Base-by-base conservation (phyloP, 2,113 vertebrate species). In the Numenius arquata region DNA sequence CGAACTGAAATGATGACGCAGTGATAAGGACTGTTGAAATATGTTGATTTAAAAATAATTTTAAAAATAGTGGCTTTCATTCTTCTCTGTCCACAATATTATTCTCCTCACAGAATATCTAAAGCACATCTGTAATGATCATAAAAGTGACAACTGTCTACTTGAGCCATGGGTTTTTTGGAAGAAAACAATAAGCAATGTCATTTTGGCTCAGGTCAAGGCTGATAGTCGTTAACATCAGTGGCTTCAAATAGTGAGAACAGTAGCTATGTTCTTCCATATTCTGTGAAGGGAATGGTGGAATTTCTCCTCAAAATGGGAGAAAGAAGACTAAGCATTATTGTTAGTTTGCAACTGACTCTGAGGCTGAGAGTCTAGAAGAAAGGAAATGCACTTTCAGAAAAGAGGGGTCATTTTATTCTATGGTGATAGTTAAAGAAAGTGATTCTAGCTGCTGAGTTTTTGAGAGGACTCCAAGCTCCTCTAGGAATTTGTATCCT, bases 211-310 rank as follows among this genome's bases (percentile, higher is more conserved):
- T 27, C 6, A 65, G 34, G 15, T 93, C 21, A 70, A 59, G 34
- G 17, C 32, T 76, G 11, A 13, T 52, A 23, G 29, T 65, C 43
- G 26, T 56, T 71, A 71, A 36, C 21, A 58, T 75, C 32, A 43
- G 1, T 7, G 2, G 2, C n/a, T 75, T 82, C 43, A 82, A 52
- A 52, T 9, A 36, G 20, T 0, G 0, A 74, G 26, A 66, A 8
- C 1, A 0, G 38, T 36, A 40, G 5, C 47, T 62, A 32, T 22
- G 62, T 75, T 59, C 12, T 55, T 73, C 18, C 13, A 8, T 38
- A 9, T 80, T 77, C 29, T 76, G 43, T 56, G 23, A 50, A 72
- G 30, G 17, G 10, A 88, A 12, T 16, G 1, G 0, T 26, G 12
- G 40, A 53, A 67, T 68, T 78, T 83, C n/a, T 79, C 17, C 7